Percentiles rank a stretch among this genome's conserved stretches.
Conservation (phyloP, 1,140 invertebrate species). For the Drosophila asahinai region DNA sequence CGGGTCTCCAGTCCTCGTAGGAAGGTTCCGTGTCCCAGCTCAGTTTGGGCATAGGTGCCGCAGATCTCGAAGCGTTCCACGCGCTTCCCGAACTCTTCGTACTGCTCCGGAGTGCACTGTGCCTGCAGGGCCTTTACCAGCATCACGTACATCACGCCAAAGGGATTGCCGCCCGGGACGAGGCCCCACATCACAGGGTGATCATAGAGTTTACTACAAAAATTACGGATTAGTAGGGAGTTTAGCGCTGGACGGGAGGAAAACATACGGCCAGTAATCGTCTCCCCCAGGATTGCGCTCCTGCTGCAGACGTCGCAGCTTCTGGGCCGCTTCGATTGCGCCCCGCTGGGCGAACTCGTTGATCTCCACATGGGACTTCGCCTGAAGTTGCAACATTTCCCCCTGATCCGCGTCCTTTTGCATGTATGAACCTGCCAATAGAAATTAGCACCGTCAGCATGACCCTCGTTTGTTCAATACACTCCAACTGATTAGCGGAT, state of each 20-base stretch:
- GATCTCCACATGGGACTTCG: slow-evolving; percentile 70
- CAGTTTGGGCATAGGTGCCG: slow-evolving; percentile 97
- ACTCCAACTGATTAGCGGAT: slow-evolving; percentile 22
- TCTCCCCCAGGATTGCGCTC: slow-evolving; percentile 88
- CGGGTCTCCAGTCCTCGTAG: slow-evolving; percentile 96
- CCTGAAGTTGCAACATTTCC: slow-evolving; percentile 39
- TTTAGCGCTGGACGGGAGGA: not conserved
- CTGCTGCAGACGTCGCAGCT: slow-evolving; percentile 89
- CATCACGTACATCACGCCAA: slow-evolving; percentile 95
- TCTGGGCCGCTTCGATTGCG: slow-evolving; percentile 90
- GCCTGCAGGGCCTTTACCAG: slow-evolving; percentile 95
- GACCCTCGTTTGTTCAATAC: slow-evolving; percentile 10
- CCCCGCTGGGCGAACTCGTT: slow-evolving; percentile 85
- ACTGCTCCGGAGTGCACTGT: slow-evolving; percentile 94
- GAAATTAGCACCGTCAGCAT: slow-evolving; percentile 41
- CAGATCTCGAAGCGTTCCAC: slow-evolving; percentile 93
- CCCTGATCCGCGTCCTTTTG: slow-evolving; percentile 45
- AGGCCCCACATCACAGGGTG: slow-evolving; percentile 49
- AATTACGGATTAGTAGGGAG: not conserved
- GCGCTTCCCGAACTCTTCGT: slow-evolving; percentile 90
- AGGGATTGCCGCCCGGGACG: slow-evolving; percentile 92
- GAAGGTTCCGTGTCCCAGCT: slow-evolving; percentile 97
- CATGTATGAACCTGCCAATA: slow-evolving; percentile 44
- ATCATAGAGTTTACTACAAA: slow-evolving; percentile 46
- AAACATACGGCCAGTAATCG: slow-evolving; percentile 87